These are phyloP conservation scores for Ellobius talpinus DNA, from an alignment of 2,113 vertebrate genomes.

Conservation along the genomic window DNA sequence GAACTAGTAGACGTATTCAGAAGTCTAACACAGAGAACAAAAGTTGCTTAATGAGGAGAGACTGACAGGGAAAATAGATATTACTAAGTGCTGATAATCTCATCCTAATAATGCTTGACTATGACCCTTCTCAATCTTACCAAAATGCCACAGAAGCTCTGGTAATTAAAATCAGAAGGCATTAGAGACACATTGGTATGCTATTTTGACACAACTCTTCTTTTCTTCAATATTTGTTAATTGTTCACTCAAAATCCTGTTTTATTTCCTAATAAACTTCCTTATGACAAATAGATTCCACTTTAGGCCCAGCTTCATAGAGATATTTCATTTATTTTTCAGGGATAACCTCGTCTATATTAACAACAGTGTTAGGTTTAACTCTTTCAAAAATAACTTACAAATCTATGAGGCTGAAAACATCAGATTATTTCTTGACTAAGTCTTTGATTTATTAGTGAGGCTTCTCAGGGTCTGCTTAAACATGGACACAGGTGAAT, in stretches of 20 bases:
- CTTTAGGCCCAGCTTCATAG: neutral
- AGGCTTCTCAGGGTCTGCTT: neutral
- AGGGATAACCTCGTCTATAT: neutral
- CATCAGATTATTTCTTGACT: neutral
- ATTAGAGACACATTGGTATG: neutral
- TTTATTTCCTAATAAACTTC: neutral
- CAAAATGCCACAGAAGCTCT: constrained; percentile 3
- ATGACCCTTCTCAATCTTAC: neutral
- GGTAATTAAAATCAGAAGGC: neutral
- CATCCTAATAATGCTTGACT: neutral
- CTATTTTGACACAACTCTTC: neutral
- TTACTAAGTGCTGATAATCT: neutral
- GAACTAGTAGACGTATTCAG: neutral
- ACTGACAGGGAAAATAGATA: neutral
- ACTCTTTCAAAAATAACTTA: neutral
- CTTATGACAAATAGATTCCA: neutral
- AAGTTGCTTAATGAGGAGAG: neutral
- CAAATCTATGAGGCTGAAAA: neutral
- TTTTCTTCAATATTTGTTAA: neutral
- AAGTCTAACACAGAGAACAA: neutral
- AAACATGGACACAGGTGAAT: neutral
- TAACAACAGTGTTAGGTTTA: neutral
- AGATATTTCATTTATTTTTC: neutral
- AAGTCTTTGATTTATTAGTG: neutral
- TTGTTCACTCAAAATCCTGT: neutral